Evolutionary conservation across 2,888 invertebrate species (phyloP).

Genomic region (Glyphotaelius pellucidus): DNA sequence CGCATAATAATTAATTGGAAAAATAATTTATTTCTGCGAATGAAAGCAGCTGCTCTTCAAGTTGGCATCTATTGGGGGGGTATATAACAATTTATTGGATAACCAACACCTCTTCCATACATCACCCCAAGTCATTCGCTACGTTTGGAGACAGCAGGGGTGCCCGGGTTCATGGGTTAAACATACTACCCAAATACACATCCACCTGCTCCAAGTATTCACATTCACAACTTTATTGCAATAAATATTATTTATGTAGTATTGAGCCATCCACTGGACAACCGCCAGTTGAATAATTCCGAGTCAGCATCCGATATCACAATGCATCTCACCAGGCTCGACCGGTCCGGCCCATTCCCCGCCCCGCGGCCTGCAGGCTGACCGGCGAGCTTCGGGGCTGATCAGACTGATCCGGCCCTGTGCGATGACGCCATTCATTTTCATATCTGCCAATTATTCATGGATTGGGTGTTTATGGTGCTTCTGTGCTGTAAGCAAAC

Average conservation of each 20-base stretch:
- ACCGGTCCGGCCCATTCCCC: neutral
- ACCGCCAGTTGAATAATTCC: neutral
- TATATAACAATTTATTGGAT: no score
- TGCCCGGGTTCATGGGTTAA: no score
- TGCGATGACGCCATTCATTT: constrained; percentile 60
- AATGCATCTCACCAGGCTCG: neutral
- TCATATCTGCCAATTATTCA: constrained; percentile 64
- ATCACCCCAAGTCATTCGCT: no score
- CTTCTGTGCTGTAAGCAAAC: constrained; percentile 28
- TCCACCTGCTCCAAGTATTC: no score
- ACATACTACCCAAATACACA: no score
- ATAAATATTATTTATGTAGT: neutral
- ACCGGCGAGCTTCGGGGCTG: neutral
- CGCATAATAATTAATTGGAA: no score
- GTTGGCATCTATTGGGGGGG: no score
- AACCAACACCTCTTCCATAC: no score
- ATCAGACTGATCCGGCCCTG: constrained; percentile 33
- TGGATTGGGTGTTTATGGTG: constrained; percentile 34
- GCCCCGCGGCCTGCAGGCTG: neutral
- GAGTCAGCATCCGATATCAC: neutral
- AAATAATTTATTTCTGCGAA: no score
- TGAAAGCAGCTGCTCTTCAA: no score
- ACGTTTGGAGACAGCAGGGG: no score
- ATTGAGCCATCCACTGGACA: neutral
- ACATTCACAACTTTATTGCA: no score